Evolutionary conservation across 1,140 invertebrate species (phyloP).

Genomic region (Sitobion miscanthi): DNA sequence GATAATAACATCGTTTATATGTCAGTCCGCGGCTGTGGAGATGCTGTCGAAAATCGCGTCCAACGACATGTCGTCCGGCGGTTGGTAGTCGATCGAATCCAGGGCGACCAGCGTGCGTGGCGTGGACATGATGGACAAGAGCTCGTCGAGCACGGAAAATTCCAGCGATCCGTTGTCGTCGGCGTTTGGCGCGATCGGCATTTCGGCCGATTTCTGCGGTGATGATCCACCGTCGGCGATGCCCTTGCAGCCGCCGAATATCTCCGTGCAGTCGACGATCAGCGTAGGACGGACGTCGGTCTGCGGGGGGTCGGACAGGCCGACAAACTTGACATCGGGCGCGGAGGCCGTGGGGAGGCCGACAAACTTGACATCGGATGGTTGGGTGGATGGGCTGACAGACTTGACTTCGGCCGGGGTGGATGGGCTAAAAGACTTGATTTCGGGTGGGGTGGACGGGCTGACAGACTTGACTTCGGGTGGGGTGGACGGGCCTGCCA

Average conservation of each 20-base stretch:
- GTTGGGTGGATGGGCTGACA: not conserved
- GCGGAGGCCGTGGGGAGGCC: not conserved
- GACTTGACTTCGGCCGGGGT: not conserved
- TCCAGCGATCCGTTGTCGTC: not conserved
- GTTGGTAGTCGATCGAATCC: not conserved
- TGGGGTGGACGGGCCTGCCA: not conserved
- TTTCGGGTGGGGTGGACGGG: not conserved
- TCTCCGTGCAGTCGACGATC: conserved; percentile 27
- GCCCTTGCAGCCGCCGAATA: not conserved
- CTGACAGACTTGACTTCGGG: not conserved
- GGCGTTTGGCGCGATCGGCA: not conserved
- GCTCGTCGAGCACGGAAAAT: not conserved
- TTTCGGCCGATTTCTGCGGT: not conserved
- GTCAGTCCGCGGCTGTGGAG: not conserved
- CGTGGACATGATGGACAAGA: not conserved
- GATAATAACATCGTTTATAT: not conserved
- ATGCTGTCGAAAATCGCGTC: not conserved
- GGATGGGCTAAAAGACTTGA: too few species aligned
- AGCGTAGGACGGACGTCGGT: not conserved
- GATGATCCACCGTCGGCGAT: not conserved
- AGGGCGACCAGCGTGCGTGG: not conserved
- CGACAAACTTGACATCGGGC: not conserved
- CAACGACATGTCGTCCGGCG: not conserved
- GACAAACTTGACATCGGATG: not conserved
- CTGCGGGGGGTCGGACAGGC: not conserved